A percentile compares a stretch with the other conserved stretches of the same genome.
phyloP scores from a whole-genome alignment of 1,140 invertebrate genomes.

The Acromyrmex charruanus region DNA sequence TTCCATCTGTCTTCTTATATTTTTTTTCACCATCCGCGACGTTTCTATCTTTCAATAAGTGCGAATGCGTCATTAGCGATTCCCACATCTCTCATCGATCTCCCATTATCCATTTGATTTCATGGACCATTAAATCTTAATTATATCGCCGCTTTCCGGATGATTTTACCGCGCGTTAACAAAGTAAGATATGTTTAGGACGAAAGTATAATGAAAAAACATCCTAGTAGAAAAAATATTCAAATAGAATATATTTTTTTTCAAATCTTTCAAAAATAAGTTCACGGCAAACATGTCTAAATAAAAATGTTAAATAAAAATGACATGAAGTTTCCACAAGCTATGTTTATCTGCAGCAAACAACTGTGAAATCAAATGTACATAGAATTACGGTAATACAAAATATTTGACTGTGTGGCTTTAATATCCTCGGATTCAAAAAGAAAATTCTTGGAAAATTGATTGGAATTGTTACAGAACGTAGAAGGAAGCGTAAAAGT shows the following conservation, averaged over 20 bases:
- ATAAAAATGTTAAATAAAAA: not conserved
- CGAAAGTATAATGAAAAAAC: not conserved
- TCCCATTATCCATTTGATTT: slow-evolving; percentile 38
- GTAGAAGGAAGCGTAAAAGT: slow-evolving; percentile 10
- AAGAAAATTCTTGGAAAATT: slow-evolving; percentile 9
- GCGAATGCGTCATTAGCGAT: slow-evolving; percentile 17
- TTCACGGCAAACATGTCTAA: too few relatives aligned
- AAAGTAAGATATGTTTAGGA: slow-evolving; percentile 14
- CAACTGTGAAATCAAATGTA: not conserved
- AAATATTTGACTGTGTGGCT: not conserved
- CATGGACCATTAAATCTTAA: slow-evolving; percentile 42
- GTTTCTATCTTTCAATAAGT: slow-evolving; percentile 30
- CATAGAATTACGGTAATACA: not conserved
- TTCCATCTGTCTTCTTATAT: not conserved
- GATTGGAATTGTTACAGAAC: slow-evolving; percentile 20
- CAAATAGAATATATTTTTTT: not conserved
- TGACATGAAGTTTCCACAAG: not conserved
- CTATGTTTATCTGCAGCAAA: not conserved
- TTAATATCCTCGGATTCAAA: not conserved
- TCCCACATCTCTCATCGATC: slow-evolving; percentile 27
- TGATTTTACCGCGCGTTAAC: slow-evolving; percentile 10
- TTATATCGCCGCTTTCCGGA: slow-evolving; percentile 42
- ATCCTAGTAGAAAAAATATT: not conserved
- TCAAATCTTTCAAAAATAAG: not conserved
- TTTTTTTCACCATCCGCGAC: not conserved